Percentiles rank a stretch among this genome's conserved stretches.
Evolutionary conservation across 1,140 invertebrate genomes (phyloP).

Genomic region (Apis florea): DNA sequence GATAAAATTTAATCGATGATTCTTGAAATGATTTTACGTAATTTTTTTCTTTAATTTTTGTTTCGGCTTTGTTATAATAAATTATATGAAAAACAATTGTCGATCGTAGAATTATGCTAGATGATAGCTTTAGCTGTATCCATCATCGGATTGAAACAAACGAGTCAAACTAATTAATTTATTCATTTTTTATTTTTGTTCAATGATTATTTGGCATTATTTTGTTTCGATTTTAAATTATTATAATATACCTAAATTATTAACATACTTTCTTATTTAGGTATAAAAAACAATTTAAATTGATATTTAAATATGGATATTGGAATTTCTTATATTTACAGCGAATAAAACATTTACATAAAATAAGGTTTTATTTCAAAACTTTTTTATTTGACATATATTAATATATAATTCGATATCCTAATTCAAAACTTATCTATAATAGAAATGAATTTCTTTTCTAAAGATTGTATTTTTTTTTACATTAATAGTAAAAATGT

Average conservation of each 20-base stretch:
- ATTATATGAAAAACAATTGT: no score
- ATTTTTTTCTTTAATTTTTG: no score
- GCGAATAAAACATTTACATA: slow-evolving; percentile 40
- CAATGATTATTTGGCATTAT: no score
- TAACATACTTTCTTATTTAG: slow-evolving; percentile 6
- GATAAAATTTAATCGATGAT: no score
- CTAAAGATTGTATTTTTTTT: background rate
- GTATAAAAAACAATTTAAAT: slow-evolving; percentile 7
- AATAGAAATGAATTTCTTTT: slow-evolving; percentile 27
- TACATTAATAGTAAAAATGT: background rate
- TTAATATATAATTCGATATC: slow-evolving; percentile 12
- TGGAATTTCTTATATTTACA: slow-evolving; percentile 28
- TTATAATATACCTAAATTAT: background rate
- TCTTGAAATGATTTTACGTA: no score
- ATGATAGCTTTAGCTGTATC: no score
- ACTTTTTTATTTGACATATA: slow-evolving; percentile 25
- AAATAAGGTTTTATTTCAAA: slow-evolving; percentile 36
- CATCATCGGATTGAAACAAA: no score
- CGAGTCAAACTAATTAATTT: background rate
- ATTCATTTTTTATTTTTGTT: background rate
- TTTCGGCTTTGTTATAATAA: no score
- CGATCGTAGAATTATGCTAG: no score
- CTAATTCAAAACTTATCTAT: slow-evolving; percentile 28
- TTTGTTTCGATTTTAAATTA: no score
- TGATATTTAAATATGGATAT: slow-evolving; percentile 35